A percentile compares a stretch with the other conserved stretches of the same genome.
phyloP scores from a whole-genome alignment of 1,140 invertebrate genomes.

The Idris sp. region DNA sequence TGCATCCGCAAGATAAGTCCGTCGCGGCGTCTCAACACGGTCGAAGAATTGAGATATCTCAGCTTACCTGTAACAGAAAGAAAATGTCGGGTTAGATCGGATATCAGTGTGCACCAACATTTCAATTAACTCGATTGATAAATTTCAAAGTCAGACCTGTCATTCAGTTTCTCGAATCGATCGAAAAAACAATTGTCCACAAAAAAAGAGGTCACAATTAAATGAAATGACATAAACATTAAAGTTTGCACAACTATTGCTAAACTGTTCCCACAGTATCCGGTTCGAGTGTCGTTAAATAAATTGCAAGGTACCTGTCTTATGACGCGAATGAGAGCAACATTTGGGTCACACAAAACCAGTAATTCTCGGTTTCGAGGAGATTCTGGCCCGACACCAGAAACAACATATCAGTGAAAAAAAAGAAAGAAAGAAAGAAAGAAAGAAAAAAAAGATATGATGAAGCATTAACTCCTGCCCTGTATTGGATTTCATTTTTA shows the following conservation, averaged over 20 bases:
- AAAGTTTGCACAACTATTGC: too few relatives aligned
- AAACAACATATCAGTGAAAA: constrained; percentile 44
- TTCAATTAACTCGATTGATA: constrained; percentile 70
- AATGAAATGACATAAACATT: too few relatives aligned
- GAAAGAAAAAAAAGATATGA: constrained; percentile 35
- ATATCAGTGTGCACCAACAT: constrained; percentile 67
- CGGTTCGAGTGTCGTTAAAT: constrained; percentile 56
- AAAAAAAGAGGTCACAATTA: too few relatives aligned
- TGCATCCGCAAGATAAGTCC: constrained; percentile 61
- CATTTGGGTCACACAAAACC: constrained; percentile 57
- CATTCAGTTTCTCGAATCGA: constrained; percentile 29
- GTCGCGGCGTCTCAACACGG: constrained; percentile 49
- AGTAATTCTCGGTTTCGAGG: constrained; percentile 54
- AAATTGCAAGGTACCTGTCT: constrained; percentile 56
- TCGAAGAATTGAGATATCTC: constrained; percentile 60
- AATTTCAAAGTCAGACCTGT: constrained; percentile 64
- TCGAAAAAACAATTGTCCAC: constrained; percentile 20
- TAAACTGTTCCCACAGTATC: constrained; percentile 52
- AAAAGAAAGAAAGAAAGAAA: too few relatives aligned
- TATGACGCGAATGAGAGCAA: constrained; percentile 47
- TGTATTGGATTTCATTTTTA: constrained; percentile 39
- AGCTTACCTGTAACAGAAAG: constrained; percentile 72
- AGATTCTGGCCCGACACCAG: constrained; percentile 28
- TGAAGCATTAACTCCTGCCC: constrained; percentile 34
- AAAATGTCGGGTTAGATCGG: constrained; percentile 65